A percentile compares a stretch with the other conserved stretches of the same genome.
These are phyloP conservation scores for Uria lomvia DNA, from an alignment of 2,113 vertebrate genomes.

Conservation along the genomic window DNA sequence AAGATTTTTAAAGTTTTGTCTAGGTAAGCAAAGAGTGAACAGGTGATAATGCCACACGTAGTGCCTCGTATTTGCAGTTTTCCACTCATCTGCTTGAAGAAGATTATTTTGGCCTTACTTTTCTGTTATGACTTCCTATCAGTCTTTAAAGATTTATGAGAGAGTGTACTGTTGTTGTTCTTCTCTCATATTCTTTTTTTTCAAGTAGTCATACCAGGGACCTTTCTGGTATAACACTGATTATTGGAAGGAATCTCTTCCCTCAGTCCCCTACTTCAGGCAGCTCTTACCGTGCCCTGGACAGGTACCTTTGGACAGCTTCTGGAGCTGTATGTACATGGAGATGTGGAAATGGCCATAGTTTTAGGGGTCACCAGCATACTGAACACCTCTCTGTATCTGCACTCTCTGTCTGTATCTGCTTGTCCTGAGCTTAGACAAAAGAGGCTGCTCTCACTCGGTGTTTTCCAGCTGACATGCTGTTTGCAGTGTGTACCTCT, in stretches of 20 bases:
- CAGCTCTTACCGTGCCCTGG: not conserved
- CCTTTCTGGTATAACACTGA: not conserved
- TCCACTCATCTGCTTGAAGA: not conserved
- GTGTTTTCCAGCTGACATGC: not conserved
- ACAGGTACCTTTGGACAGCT: not conserved
- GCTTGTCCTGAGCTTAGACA: fast-evolving
- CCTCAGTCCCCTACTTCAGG: not conserved
- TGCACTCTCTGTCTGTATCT: not conserved
- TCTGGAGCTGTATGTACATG: not conserved
- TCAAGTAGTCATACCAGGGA: not conserved
- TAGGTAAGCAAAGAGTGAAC: not conserved
- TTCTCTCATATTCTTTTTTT: not conserved
- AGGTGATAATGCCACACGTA: not conserved
- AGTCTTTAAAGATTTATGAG: not conserved
- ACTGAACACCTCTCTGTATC: not conserved
- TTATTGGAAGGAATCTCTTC: not conserved
- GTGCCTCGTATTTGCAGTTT: not conserved
- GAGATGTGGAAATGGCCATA: not conserved
- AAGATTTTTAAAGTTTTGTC: not conserved
- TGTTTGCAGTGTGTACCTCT: not conserved
- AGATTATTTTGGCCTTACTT: not conserved
- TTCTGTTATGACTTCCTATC: not conserved
- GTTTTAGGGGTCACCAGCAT: not conserved
- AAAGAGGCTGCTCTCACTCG: not conserved
- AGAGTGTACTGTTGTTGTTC: not conserved